Evolutionary conservation across 1,140 invertebrate species (phyloP).

Genomic region (Macrostomum lignano): DNA sequence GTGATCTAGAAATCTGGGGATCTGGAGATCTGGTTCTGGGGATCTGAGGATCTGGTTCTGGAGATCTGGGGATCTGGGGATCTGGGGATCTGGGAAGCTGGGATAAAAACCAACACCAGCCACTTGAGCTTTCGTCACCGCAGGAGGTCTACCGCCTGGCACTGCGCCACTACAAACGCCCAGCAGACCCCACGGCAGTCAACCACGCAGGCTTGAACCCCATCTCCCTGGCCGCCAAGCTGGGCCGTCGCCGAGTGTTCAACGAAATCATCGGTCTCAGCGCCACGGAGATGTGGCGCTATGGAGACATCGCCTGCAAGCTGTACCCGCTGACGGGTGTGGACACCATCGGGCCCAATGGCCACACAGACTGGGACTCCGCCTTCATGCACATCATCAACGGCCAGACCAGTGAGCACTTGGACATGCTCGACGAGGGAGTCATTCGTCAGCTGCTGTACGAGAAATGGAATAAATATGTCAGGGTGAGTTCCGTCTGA

Average conservation of each 20-base stretch:
- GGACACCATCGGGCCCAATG: slow-evolving; percentile 70
- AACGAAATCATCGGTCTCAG: slow-evolving; percentile 85
- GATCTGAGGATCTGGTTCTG: too few species aligned
- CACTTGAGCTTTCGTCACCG: too few species aligned
- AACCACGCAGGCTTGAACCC: slow-evolving; percentile 67
- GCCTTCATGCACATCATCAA: slow-evolving; percentile 87
- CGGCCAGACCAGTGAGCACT: slow-evolving; percentile 69
- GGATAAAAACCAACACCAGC: too few species aligned
- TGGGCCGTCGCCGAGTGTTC: slow-evolving; percentile 76
- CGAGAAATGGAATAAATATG: slow-evolving; percentile 99
- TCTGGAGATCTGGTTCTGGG: too few species aligned
- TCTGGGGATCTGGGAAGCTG: too few species aligned
- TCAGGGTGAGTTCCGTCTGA: too few species aligned
- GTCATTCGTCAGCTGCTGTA: slow-evolving; percentile 81
- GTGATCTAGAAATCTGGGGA: too few species aligned
- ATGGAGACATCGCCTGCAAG: slow-evolving; percentile 94
- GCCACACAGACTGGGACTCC: slow-evolving; percentile 74
- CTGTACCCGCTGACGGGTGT: slow-evolving; percentile 77
- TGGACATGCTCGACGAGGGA: slow-evolving; percentile 89
- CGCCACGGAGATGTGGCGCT: slow-evolving; percentile 84
- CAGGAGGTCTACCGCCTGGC: slow-evolving; percentile 95
- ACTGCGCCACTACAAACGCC: slow-evolving; percentile 59
- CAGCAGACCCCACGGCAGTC: slow-evolving; percentile 46
- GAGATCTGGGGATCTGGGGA: too few species aligned
- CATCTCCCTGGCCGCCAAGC: slow-evolving; percentile 67